Percentiles rank a stretch among this genome's conserved stretches.
Evolutionary conservation across 2,888 invertebrate genomes (phyloP).

Genomic region (Mallateleia sp.): DNA sequence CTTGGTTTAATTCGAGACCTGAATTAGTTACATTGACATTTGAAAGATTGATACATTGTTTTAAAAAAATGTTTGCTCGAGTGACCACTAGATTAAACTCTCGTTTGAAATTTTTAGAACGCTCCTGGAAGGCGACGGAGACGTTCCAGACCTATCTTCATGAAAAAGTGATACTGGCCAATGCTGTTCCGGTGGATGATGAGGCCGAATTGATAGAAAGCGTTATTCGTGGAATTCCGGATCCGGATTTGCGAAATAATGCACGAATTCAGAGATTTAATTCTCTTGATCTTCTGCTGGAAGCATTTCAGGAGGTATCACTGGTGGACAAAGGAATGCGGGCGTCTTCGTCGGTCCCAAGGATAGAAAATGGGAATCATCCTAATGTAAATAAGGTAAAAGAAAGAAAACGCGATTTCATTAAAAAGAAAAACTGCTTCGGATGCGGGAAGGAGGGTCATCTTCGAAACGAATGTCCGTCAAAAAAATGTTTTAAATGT

Average conservation of each 20-base stretch:
- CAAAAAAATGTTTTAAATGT: constrained; percentile 29
- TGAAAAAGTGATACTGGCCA: constrained; percentile 40
- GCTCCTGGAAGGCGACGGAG: constrained; percentile 19
- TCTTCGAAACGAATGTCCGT: constrained; percentile 9
- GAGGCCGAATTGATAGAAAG: constrained; percentile 61
- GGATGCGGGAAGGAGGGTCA: constrained; percentile 13
- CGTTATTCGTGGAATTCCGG: constrained; percentile 69
- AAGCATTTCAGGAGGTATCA: constrained; percentile 69
- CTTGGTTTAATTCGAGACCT: constrained; percentile 30
- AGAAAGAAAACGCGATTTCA: neutral
- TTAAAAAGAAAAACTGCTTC: neutral
- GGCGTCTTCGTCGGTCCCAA: constrained; percentile 18
- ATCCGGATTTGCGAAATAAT: constrained; percentile 54
- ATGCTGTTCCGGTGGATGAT: constrained; percentile 60
- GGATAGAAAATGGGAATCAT: too few relatives aligned
- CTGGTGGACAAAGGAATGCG: constrained; percentile 1
- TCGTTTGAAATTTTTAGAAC: constrained; percentile 28
- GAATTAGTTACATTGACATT: constrained; percentile 22
- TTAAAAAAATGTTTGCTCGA: constrained; percentile 12
- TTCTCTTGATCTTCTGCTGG: constrained; percentile 10
- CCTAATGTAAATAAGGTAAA: too few relatives aligned
- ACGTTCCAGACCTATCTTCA: constrained; percentile 30
- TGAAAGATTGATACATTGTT: neutral
- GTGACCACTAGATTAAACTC: neutral
- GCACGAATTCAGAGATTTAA: constrained; percentile 70